These are phyloP conservation scores for Ceratosolen solmsi DNA, from an alignment of 1,140 invertebrate genomes.

Conservation along the genomic window DNA sequence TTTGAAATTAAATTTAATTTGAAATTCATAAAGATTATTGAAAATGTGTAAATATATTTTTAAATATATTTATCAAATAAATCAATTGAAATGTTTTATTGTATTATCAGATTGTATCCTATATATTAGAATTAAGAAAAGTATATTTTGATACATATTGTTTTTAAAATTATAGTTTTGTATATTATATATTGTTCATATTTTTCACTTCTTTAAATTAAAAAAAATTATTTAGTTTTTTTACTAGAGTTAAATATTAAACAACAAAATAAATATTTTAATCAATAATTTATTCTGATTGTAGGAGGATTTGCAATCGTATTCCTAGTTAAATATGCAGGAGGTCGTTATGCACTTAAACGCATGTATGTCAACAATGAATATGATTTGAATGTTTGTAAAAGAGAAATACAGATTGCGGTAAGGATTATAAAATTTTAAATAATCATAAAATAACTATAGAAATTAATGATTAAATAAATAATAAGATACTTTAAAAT, in stretches of 20 bases:
- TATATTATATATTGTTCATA: constrained; percentile 8
- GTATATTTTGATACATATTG: too few relatives aligned
- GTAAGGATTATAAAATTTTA: constrained; percentile 76
- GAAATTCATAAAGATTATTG: too few relatives aligned
- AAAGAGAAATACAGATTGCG: constrained; percentile 93
- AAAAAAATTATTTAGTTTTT: not conserved
- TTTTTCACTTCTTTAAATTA: too few relatives aligned
- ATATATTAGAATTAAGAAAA: too few relatives aligned
- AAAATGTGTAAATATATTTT: too few relatives aligned
- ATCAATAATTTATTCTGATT: constrained; percentile 60
- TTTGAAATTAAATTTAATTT: too few relatives aligned
- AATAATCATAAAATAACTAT: constrained; percentile 20
- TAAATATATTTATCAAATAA: too few relatives aligned
- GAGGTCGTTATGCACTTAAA: constrained; percentile 89
- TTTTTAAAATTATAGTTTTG: constrained; percentile 23
- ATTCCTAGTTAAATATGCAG: constrained; percentile 85
- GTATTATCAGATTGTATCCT: constrained; percentile 14
- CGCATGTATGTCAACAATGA: constrained; percentile 95
- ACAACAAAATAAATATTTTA: too few relatives aligned
- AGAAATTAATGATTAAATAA: not conserved
- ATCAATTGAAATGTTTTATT: not conserved
- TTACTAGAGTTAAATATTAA: not conserved
- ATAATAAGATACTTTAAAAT: not conserved
- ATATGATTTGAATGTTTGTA: constrained; percentile 88
- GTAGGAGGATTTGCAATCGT: constrained; percentile 94